phyloP scores from a whole-genome alignment of 2,888 invertebrate species.

The Apantesis nais region DNA sequence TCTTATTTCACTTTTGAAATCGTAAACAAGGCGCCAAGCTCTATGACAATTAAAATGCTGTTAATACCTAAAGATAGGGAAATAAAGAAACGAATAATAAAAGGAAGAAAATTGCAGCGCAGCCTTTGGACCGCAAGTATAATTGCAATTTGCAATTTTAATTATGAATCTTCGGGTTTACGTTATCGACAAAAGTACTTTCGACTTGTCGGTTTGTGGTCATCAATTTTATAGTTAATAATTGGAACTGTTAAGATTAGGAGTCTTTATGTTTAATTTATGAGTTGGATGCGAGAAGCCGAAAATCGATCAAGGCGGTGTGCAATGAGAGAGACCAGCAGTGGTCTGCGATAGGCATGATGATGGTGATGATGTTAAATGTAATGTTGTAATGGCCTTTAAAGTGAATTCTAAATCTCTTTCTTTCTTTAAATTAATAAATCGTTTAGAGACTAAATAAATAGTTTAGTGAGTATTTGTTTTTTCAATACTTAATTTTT shows the following conservation, averaged over 20 bases:
- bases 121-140: not conserved
- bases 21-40: constrained; percentile 26
- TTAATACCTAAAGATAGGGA: constrained; percentile 8
- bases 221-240: no score
- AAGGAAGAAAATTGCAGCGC: not conserved
- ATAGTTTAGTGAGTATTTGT: not conserved
- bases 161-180: not conserved
- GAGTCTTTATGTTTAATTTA: no score
- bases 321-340: no score
- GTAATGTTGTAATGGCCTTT: no score
- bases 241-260: no score
- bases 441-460: not conserved
- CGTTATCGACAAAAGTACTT: not conserved
- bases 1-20: constrained; percentile 17
- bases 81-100: not conserved
- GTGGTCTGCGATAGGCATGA: no score
- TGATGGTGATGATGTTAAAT: no score
- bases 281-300: no score
- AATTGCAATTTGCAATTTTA: not conserved
- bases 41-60: constrained; percentile 30
- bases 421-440: no score
- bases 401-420: no score
- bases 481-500: no score
- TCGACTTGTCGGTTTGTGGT: not conserved
- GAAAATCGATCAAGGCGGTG: no score